Base-by-base conservation (phyloP, 2,113 vertebrate genomes). In the Notothenia coriiceps region DNA sequence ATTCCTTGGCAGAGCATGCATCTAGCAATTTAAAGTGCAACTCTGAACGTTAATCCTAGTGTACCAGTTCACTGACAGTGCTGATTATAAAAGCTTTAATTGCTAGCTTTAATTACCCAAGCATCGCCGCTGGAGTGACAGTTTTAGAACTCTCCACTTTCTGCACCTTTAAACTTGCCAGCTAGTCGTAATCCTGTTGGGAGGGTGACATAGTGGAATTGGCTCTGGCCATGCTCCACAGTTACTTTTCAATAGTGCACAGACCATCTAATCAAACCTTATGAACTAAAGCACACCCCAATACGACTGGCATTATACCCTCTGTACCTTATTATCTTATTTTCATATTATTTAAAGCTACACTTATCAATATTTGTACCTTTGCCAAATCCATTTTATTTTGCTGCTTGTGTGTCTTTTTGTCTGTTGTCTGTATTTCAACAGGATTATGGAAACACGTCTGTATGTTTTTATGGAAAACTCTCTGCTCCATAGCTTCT, bases 71-170 rank as follows among this genome's bases (percentile, higher is more conserved):
- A 89, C 77, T 86, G 90, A 91, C 79, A 57, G 81, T 79, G 85
- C 80, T 92, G 90, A 93, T 93, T 91, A 90, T 88, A 88, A 92
- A 92, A 91, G 88, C 86, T 90, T 92, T 93, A 93, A 91, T 91
- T 93, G 87, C 82, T 51, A 22, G 74, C 77, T 87, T 93, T 93
- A 91, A 91, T 94, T 91, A 90, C 78, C 81, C 79, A 63, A 78
- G 77, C 79, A 87, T 87, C 70, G 35, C 85, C 79, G 46, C 59
- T 59, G 67, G 70, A 91, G 71, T 89, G 91, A 89, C 90, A 86
- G 60, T 72, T 92, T 90, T 90, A 87, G 69, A 91, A 89, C 85
- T 84, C 71, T 83, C 80, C 56, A 77, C 82, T 91, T 89, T 89
- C 85, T 78, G 74, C 64, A 87, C 74, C 86, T 87, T 89, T 77